Evolutionary conservation across 2,888 invertebrate genomes (phyloP).

Genomic region (Drosophila eohydei): DNA sequence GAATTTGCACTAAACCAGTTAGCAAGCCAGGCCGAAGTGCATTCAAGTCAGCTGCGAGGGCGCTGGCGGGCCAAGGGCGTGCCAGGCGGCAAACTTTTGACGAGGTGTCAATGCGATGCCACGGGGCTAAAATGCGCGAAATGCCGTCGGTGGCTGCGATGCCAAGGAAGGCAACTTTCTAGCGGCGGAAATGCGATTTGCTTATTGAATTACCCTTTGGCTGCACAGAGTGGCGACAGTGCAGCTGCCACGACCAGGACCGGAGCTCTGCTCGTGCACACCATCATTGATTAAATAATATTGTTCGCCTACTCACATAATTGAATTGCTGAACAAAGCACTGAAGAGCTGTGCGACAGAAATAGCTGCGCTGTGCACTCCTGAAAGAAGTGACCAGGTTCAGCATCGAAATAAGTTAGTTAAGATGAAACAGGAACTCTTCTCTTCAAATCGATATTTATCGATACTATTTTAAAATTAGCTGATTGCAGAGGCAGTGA

Average conservation of each 20-base stretch:
- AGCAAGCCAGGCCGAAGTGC: conserved; percentile 48
- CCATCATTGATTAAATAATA: conserved; percentile 43
- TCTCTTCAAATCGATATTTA: background rate
- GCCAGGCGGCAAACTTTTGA: conserved; percentile 66
- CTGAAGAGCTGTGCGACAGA: background rate
- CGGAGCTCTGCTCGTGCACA: background rate
- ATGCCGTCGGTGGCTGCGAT: conserved; percentile 6
- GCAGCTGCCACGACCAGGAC: conserved; percentile 16
- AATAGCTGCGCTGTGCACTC: background rate
- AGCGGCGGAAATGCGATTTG: conserved; percentile 74
- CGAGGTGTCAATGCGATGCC: conserved; percentile 76
- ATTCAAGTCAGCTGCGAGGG: background rate
- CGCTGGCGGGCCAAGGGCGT: background rate
- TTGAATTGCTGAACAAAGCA: conserved; percentile 18
- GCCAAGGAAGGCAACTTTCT: conserved; percentile 49
- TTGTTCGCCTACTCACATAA: conserved; percentile 33
- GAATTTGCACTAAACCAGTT: conserved; percentile 78
- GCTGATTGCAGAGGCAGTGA: background rate
- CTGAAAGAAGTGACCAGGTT: background rate
- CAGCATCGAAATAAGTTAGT: background rate
- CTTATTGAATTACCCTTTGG: conserved; percentile 70
- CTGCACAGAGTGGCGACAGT: conserved; percentile 20
- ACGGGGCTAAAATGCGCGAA: conserved; percentile 39
- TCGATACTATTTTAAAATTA: background rate
- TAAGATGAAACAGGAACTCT: background rate